Conservation (phyloP, 2,113 vertebrate genomes). For the Fregata magnificens region DNA sequence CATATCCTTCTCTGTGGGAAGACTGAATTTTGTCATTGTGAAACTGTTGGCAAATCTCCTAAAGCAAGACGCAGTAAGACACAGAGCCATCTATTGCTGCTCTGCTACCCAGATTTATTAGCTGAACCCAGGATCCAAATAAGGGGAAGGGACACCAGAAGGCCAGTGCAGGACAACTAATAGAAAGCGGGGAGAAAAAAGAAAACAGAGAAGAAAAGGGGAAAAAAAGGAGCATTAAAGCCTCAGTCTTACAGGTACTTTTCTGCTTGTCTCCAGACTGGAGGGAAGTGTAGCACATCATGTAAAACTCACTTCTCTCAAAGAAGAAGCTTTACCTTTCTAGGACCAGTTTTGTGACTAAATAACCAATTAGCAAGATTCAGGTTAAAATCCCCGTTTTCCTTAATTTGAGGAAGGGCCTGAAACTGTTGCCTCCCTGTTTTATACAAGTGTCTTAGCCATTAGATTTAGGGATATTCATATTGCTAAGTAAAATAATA, state of each 20-base stretch:
- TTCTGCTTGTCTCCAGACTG: background rate
- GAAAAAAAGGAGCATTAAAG: fast-evolving
- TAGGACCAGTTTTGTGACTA: background rate
- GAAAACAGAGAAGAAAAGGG: fast-evolving
- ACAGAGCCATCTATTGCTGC: background rate
- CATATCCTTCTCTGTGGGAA: background rate
- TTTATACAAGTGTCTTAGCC: background rate
- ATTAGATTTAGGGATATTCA: background rate
- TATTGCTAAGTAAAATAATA: background rate
- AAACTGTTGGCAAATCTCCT: background rate
- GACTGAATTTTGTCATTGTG: background rate
- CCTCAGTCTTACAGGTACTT: background rate
- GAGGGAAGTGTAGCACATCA: background rate
- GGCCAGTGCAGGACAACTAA: background rate
- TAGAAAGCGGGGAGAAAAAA: background rate
- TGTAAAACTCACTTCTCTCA: background rate
- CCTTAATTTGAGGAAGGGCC: background rate
- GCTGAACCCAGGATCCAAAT: background rate
- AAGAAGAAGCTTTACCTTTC: background rate
- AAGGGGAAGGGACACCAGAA: background rate
- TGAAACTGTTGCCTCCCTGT: background rate
- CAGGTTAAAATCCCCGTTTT: background rate
- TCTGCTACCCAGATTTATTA: background rate
- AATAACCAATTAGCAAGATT: background rate
- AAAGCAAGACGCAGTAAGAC: background rate